phyloP scores from a whole-genome alignment of 1,140 invertebrate genomes.

The Drosophila ananassae region DNA sequence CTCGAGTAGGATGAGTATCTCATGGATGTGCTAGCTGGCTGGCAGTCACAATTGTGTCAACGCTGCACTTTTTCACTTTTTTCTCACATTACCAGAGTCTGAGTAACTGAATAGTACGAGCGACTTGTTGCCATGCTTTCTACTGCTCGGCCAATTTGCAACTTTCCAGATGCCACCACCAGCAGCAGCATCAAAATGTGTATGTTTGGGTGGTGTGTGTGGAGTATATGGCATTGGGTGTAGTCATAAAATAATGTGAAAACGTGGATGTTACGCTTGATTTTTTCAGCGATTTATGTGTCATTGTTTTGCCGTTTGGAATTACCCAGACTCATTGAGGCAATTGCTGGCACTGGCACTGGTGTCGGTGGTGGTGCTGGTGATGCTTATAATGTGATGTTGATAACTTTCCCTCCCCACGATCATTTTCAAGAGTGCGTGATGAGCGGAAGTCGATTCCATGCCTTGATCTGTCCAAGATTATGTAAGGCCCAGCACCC shows the following conservation, averaged over 20 bases:
- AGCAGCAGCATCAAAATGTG: neutral
- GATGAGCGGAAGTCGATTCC: conserved; percentile 59
- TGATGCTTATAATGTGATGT: conserved; percentile 51
- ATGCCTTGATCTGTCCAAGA: conserved; percentile 38
- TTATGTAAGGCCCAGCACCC: conserved; percentile 68
- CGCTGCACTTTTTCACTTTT: conserved; percentile 58
- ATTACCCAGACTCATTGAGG: conserved; percentile 61
- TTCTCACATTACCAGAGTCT: conserved; percentile 64
- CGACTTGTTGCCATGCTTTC: conserved; percentile 67
- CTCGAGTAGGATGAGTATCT: conserved; percentile 32
- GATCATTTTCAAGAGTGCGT: conserved; percentile 37
- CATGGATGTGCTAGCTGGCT: conserved; percentile 21
- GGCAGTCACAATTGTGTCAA: conserved; percentile 64
- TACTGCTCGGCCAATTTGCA: conserved; percentile 53
- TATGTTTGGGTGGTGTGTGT: neutral
- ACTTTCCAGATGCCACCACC: conserved; percentile 50
- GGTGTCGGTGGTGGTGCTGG: conserved; percentile 21
- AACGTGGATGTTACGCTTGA: conserved; percentile 62
- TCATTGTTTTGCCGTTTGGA: conserved; percentile 72
- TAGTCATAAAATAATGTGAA: conserved; percentile 29
- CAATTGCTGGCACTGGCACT: conserved; percentile 9
- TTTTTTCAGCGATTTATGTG: conserved; percentile 65
- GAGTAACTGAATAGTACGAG: conserved; percentile 50
- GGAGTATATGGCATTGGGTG: conserved; percentile 4
- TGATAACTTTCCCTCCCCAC: conserved; percentile 56